Percentiles rank a stretch among this genome's conserved stretches.
phyloP scores from a whole-genome alignment of 2,888 invertebrate species.

The Geophilus truncorum region DNA sequence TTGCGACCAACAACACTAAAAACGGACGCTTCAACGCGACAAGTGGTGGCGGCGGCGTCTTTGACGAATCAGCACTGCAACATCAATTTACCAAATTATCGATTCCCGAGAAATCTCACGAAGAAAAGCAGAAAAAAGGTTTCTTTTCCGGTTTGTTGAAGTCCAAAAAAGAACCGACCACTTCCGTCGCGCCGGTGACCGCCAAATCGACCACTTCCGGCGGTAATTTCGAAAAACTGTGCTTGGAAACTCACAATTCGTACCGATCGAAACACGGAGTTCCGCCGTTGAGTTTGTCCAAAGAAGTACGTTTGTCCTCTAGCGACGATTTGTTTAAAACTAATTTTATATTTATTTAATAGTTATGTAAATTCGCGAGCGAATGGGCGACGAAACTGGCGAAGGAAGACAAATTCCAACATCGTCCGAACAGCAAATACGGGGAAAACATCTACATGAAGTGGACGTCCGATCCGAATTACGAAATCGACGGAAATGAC shows the following conservation, averaged over 20 bases:
- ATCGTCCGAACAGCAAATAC: constrained; percentile 69
- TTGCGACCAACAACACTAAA: too few species aligned
- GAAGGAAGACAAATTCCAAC: constrained; percentile 62
- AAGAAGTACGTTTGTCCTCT: neutral
- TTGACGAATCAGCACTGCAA: neutral
- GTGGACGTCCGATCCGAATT: constrained; percentile 62
- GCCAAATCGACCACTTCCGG: too few species aligned
- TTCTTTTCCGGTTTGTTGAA: neutral
- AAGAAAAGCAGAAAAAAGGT: neutral
- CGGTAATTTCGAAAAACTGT: constrained; percentile 38
- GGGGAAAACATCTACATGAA: constrained; percentile 75
- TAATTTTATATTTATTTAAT: neutral
- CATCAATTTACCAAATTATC: neutral
- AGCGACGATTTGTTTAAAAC: too few species aligned
- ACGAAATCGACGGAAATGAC: constrained; percentile 59
- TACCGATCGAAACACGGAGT: constrained; percentile 40
- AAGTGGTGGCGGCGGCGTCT: too few species aligned
- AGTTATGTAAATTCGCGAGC: constrained; percentile 60
- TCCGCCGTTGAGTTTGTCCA: constrained; percentile 38
- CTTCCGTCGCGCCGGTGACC: neutral
- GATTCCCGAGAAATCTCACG: neutral
- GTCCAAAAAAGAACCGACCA: neutral
- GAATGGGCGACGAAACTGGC: constrained; percentile 69
- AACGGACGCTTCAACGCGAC: too few species aligned
- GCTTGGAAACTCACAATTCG: constrained; percentile 39